Evolutionary conservation across 2,888 invertebrate species (phyloP).

Genomic region (Coenonympha glycerion): DNA sequence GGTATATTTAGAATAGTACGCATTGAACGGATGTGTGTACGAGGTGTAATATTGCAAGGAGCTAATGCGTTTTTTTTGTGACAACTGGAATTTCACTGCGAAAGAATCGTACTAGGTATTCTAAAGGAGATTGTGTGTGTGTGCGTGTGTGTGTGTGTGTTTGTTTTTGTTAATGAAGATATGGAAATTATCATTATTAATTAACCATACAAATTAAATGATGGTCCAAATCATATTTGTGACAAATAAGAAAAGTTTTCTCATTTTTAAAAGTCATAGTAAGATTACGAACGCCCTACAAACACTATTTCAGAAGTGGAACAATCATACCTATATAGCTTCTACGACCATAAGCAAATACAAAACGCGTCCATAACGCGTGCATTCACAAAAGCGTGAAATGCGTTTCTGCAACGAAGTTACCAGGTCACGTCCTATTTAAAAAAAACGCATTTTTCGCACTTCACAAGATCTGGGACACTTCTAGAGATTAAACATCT

Average conservation of each 20-base stretch:
- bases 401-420: background rate
- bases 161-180: no score
- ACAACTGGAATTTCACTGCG: constrained; percentile 3
- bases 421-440: constrained; percentile 3
- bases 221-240: no score
- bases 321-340: no score
- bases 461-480: background rate
- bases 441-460: constrained; percentile 2
- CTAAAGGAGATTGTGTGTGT: no score
- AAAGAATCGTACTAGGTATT: background rate
- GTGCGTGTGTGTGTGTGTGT: no score
- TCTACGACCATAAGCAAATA: background rate
- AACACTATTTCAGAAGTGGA: background rate
- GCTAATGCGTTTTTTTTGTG: constrained; percentile 21
- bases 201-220: background rate
- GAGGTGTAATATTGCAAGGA: constrained; percentile 51
- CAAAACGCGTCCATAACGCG: background rate
- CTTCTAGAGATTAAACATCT: constrained; percentile 1
- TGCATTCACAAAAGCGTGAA: constrained; percentile 1
- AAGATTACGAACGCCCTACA: constrained; percentile 2
- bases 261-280: no score
- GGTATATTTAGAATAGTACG: constrained; percentile 49
- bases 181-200: no score
- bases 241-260: no score
- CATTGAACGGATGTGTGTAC: constrained; percentile 46